Percentiles rank a stretch among this genome's conserved stretches.
Evolutionary conservation across 2,888 invertebrate genomes (phyloP).

Genomic region (Ariolimax columbianus): DNA sequence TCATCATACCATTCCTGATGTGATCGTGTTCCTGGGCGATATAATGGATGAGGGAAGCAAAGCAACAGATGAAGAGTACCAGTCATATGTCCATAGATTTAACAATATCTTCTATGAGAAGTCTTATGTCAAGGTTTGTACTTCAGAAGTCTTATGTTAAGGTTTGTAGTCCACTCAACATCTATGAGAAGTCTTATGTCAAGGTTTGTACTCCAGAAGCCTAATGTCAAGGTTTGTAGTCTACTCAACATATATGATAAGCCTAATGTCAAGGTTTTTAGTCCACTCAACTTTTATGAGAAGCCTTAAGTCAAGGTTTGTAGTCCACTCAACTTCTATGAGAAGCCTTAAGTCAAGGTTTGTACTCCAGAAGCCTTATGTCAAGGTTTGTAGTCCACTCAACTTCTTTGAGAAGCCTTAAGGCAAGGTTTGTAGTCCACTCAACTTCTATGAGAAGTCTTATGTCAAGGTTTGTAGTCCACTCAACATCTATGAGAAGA

Average conservation of each 20-base stretch:
- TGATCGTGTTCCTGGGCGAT: conserved; percentile 94
- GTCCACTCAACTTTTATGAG: conserved; percentile 81
- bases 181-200: conserved; percentile 77
- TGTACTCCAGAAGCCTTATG: conserved; percentile 66
- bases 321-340: too few relatives aligned
- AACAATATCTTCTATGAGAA: conserved; percentile 82
- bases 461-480: conserved; percentile 74
- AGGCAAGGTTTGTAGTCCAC: too few relatives aligned
- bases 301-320: conserved; percentile 68
- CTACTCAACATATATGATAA: conserved; percentile 81
- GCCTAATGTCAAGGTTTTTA: conserved; percentile 72
- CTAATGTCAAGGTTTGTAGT: too few relatives aligned
- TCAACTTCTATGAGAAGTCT: conserved; percentile 80
- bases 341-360: conserved; percentile 74
- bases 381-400: too few relatives aligned
- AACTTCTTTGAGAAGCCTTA: too few relatives aligned
- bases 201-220: conserved; percentile 73
- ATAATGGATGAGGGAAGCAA: conserved; percentile 95
- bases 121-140: conserved; percentile 68
- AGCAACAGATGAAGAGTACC: conserved; percentile 85
- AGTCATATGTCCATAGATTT: conserved; percentile 87
- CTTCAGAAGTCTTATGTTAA: too few relatives aligned
- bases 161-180: too few relatives aligned
- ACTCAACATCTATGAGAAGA: conserved; percentile 81
- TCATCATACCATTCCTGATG: conserved; percentile 87